Conservation (phyloP, 2,113 vertebrate species). For the Sigmodon hispidus region DNA sequence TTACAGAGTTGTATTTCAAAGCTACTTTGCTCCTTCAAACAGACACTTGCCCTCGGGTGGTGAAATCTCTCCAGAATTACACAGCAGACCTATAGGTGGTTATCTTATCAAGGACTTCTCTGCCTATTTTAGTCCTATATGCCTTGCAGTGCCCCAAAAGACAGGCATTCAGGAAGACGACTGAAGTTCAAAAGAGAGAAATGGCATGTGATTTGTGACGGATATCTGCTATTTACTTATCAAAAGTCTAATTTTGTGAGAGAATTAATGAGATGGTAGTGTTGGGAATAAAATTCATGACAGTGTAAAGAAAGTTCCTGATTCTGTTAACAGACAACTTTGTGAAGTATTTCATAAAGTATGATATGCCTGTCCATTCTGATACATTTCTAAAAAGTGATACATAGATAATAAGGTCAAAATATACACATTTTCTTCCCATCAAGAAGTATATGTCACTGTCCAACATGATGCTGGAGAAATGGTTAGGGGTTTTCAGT, state of each 20-base stretch:
- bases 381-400: slow-evolving; percentile 76
- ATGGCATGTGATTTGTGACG: slow-evolving; percentile 58
- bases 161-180: slow-evolving; percentile 69
- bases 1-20: slow-evolving; percentile 12
- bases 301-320: slow-evolving; percentile 53
- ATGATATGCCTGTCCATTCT: slow-evolving; percentile 65
- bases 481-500: slow-evolving; percentile 77
- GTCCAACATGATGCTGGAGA: slow-evolving; percentile 82
- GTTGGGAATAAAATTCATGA: slow-evolving; percentile 67
- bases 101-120: slow-evolving; percentile 13
- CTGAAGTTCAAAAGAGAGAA: slow-evolving; percentile 68
- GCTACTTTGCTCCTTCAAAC: not conserved
- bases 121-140: slow-evolving; percentile 27
- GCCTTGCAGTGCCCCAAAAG: not conserved
- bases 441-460: slow-evolving; percentile 72
- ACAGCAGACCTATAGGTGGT: not conserved
- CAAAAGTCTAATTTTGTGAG: slow-evolving; percentile 40
- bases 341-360: slow-evolving; percentile 79
- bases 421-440: slow-evolving; percentile 78
- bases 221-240: slow-evolving; percentile 57
- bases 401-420: slow-evolving; percentile 78
- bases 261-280: not conserved
- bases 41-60: not conserved
- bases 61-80: not conserved
- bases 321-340: slow-evolving; percentile 53